These are phyloP conservation scores for Aspidiotus rigidus DNA, from an alignment of 2,888 invertebrate species.

Conservation along the genomic window DNA sequence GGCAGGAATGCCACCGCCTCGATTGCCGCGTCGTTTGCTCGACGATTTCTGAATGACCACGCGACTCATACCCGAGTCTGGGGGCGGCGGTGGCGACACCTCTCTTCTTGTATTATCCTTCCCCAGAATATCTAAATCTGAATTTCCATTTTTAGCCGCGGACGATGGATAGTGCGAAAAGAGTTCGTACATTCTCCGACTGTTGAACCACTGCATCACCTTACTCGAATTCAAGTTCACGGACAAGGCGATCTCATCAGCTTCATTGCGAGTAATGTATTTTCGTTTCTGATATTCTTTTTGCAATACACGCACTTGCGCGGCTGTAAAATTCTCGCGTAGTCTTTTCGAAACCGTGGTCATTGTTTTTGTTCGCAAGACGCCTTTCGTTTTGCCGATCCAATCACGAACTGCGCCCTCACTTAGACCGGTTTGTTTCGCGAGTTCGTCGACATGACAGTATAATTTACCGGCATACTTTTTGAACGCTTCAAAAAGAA, in stretches of 20 bases:
- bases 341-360: neutral
- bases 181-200: neutral
- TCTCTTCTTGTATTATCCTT: no score
- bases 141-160: no score
- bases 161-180: neutral
- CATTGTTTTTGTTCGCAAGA: neutral
- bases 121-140: no score
- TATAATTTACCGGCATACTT: neutral
- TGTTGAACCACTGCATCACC: neutral
- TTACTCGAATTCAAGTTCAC: neutral
- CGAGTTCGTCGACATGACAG: neutral
- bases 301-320: neutral
- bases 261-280: neutral
- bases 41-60: no score
- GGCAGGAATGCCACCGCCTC: neutral
- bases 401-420: neutral
- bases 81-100: no score
- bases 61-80: no score
- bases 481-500: slow-evolving; percentile 19
- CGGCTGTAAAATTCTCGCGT: neutral
- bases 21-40: no score
- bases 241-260: neutral
- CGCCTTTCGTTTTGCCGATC: neutral
- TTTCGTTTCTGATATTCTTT: neutral
- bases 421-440: neutral